phyloP scores from a whole-genome alignment of 2,888 invertebrate species.

The Odontocolon sp. region DNA sequence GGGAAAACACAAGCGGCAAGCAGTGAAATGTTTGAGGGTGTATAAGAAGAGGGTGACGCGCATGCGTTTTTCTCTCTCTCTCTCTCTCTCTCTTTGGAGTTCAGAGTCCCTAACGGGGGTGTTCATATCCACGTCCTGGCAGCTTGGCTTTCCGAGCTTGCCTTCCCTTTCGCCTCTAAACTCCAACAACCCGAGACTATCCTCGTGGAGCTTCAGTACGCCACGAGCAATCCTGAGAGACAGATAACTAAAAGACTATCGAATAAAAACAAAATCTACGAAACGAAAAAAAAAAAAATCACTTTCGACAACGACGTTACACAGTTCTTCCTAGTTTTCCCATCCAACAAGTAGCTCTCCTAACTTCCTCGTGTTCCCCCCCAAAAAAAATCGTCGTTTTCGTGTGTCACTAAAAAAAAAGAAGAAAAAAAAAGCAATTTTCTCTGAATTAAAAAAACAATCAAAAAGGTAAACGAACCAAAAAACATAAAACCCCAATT shows the following conservation, averaged over 20 bases:
- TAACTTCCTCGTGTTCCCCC: too few species aligned
- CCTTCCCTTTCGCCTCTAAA: conserved; percentile 16
- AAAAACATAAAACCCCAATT: too few species aligned
- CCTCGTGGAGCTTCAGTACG: conserved; percentile 48
- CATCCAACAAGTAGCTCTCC: too few species aligned
- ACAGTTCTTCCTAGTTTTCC: too few species aligned
- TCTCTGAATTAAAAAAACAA: not conserved
- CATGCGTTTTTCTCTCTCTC: conserved; percentile 51
- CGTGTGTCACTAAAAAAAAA: conserved; percentile 83
- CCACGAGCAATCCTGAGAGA: conserved; percentile 37
- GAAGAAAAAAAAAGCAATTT: not conserved
- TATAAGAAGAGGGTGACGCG: conserved; percentile 40
- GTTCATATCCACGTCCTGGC: conserved; percentile 12
- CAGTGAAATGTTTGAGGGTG: not conserved
- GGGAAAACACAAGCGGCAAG: not conserved
- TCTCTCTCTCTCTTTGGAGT: conserved; percentile 6
- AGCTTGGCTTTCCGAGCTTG: conserved; percentile 10
- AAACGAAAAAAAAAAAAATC: too few species aligned
- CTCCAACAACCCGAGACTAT: conserved; percentile 9
- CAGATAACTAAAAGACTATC: not conserved
- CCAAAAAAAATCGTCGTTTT: too few species aligned
- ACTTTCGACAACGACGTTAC: too few species aligned
- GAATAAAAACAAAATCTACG: not conserved
- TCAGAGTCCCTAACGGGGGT: conserved; percentile 12
- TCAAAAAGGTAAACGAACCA: too few species aligned